Percentiles rank a stretch among this genome's conserved stretches.
Evolutionary conservation across 1,140 invertebrate genomes (phyloP).

Genomic region (Bombus balteatus): DNA sequence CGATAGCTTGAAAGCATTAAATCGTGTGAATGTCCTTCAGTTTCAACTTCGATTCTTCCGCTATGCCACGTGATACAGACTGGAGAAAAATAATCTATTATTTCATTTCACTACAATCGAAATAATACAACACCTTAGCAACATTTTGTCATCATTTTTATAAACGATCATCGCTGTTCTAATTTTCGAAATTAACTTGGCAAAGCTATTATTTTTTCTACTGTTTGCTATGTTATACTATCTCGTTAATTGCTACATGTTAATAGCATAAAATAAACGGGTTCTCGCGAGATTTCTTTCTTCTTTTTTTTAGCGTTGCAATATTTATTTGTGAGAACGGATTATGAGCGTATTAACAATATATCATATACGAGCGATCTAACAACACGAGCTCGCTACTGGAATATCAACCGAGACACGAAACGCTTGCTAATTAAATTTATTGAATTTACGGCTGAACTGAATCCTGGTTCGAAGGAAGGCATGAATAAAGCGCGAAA

Average conservation of each 20-base stretch:
- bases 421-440: slow-evolving; percentile 29
- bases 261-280: not conserved
- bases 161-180: not conserved
- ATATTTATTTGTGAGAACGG: not conserved
- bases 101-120: no score
- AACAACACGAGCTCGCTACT: not conserved
- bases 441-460: slow-evolving; percentile 27
- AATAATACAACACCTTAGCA: not conserved
- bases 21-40: not conserved
- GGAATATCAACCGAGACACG: slow-evolving; percentile 5
- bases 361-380: not conserved
- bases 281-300: not conserved
- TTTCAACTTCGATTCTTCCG: not conserved
- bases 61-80: not conserved
- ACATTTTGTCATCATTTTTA: not conserved
- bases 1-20: slow-evolving; percentile 12
- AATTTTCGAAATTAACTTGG: not conserved
- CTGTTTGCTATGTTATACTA: no score
- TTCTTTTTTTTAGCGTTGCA: no score
- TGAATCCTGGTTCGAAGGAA: slow-evolving; percentile 5
- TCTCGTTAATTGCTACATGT: not conserved
- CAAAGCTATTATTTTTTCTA: not conserved
- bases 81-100: not conserved
- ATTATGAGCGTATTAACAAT: not conserved
- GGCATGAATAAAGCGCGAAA: slow-evolving; percentile 10